Conservation (phyloP, 2,113 vertebrate species). For the Halcyon malimbica region DNA sequence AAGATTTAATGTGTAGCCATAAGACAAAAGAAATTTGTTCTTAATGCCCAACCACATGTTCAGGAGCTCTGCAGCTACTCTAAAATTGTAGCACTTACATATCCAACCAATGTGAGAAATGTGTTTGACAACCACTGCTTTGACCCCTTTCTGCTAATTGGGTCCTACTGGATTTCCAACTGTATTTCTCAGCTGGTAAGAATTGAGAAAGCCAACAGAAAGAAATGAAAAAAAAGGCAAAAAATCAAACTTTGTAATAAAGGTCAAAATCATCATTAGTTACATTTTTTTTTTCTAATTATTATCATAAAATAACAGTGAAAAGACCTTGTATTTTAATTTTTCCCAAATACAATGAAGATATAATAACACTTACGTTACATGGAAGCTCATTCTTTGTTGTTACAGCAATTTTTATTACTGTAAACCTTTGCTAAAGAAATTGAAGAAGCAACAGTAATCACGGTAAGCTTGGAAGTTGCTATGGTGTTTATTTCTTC, state of each 20-base stretch:
- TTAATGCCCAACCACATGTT: background rate
- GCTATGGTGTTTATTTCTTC: conserved; percentile 5
- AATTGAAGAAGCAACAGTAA: background rate
- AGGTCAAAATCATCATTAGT: background rate
- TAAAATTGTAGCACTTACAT: background rate
- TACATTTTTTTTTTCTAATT: background rate
- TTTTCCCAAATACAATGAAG: background rate
- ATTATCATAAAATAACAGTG: background rate
- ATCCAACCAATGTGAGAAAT: background rate
- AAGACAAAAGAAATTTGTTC: background rate
- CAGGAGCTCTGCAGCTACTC: background rate
- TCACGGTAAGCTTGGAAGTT: background rate
- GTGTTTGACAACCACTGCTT: background rate
- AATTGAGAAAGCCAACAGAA: background rate
- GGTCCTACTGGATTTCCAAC: background rate
- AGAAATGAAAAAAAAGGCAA: fast-evolving
- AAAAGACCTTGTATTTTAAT: background rate
- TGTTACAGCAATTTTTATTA: background rate
- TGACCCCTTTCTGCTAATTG: background rate
- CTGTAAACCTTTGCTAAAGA: background rate
- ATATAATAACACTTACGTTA: background rate
- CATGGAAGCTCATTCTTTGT: background rate
- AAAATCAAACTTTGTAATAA: background rate
- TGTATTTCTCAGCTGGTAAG: background rate
- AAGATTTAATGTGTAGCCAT: background rate